Evolutionary conservation across 37 sponge, comb jelly and placozoan genomes (phyloP).

Genomic region (Theonella swinhoei): DNA sequence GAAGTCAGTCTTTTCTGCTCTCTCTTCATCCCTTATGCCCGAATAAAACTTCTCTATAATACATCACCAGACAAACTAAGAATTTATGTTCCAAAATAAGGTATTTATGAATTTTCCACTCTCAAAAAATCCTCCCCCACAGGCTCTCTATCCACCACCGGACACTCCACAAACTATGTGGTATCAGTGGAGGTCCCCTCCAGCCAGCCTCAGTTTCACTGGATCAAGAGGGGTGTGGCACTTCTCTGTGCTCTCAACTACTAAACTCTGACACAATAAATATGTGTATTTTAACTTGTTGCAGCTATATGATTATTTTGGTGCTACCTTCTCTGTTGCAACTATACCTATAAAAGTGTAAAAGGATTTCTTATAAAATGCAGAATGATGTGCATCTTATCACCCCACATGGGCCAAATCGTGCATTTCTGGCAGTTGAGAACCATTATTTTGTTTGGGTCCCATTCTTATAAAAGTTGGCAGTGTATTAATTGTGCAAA

Average conservation of each 20-base stretch:
- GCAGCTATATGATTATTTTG: no score
- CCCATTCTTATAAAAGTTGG: no score
- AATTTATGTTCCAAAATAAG: background rate
- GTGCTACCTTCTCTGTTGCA: no score
- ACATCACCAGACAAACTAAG: background rate
- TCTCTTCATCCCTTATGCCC: no score
- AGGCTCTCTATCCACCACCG: conserved; percentile 85
- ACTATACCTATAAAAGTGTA: no score
- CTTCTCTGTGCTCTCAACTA: conserved; percentile 93
- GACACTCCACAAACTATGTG: conserved; percentile 99
- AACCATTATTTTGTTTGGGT: no score
- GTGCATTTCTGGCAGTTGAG: no score
- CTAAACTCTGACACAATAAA: conserved; percentile 24
- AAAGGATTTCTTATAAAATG: no score
- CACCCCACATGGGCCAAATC: no score
- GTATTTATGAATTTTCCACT: background rate
- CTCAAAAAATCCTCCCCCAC: background rate
- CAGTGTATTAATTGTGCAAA: no score
- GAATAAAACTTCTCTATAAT: background rate
- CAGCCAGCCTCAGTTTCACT: conserved; percentile 76
- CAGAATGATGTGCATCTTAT: no score
- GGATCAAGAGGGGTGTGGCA: conserved; percentile 97
- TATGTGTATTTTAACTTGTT: background rate
- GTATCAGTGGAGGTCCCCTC: conserved; percentile 93
- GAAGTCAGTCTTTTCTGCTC: no score